A percentile compares a stretch with the other conserved stretches of the same genome.
Evolutionary conservation across 2,888 invertebrate genomes (phyloP).

Genomic region (Caenorhabditis parvicauda): DNA sequence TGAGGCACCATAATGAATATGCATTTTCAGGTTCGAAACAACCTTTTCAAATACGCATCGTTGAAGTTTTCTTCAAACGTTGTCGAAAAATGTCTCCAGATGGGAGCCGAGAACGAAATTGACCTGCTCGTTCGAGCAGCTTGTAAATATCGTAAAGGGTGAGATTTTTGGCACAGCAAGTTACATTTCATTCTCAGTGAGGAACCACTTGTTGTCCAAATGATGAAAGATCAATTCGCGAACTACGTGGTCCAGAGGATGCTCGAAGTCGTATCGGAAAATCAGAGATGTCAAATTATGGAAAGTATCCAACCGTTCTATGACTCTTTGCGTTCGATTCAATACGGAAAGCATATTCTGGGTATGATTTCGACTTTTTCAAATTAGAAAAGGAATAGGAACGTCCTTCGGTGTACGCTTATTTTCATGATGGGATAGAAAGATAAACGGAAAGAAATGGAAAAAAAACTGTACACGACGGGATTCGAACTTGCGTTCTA

Average conservation of each 20-base stretch:
- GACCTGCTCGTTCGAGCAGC: slow-evolving; percentile 95
- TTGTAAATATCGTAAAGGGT: slow-evolving; percentile 64
- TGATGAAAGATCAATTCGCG: slow-evolving; percentile 99
- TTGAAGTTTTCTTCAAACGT: slow-evolving; percentile 99
- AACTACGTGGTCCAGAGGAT: slow-evolving; percentile 99
- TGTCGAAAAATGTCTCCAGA: slow-evolving; percentile 96
- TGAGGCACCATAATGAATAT: not conserved
- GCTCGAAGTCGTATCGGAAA: slow-evolving; percentile 86
- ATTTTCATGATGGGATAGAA: too few relatives aligned
- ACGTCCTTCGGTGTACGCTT: too few relatives aligned
- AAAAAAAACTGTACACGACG: too few relatives aligned
- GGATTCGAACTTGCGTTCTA: too few relatives aligned
- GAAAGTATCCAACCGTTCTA: slow-evolving; percentile 93
- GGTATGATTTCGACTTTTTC: too few relatives aligned
- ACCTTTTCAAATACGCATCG: slow-evolving; percentile 85
- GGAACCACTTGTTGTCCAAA: slow-evolving; percentile 64
- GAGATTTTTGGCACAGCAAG: slow-evolving; percentile 7
- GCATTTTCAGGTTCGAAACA: slow-evolving; percentile 27
- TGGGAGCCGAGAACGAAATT: slow-evolving; percentile 88
- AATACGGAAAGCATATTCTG: slow-evolving; percentile 70
- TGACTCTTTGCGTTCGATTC: slow-evolving; percentile 92
- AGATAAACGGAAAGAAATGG: too few relatives aligned
- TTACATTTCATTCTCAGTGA: slow-evolving; percentile 4
- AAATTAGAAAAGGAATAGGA: too few relatives aligned
- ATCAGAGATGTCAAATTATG: slow-evolving; percentile 84